Conservation (phyloP, 1,140 invertebrate species). For the Drosophila punjabiensis region DNA sequence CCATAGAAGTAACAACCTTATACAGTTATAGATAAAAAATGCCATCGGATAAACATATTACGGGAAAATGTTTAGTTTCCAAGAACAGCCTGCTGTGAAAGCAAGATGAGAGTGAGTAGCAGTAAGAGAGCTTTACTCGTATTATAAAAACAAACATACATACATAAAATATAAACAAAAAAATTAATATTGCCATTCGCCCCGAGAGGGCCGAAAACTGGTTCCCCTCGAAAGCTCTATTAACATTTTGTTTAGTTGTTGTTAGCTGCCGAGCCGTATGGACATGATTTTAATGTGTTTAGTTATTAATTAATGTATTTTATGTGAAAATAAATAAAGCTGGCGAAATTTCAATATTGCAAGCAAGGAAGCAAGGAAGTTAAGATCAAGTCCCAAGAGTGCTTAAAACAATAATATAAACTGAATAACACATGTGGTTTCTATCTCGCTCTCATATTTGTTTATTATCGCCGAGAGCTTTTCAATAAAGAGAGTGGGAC, state of each 20-base stretch:
- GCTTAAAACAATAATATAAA: not conserved
- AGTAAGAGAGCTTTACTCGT: not conserved
- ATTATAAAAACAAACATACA: too few relatives aligned
- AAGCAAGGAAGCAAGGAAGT: too few relatives aligned
- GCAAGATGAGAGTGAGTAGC: too few relatives aligned
- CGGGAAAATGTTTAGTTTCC: too few relatives aligned
- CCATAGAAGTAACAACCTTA: not conserved
- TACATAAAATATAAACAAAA: too few relatives aligned
- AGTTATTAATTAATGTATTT: not conserved
- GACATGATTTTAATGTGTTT: not conserved
- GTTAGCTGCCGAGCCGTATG: not conserved
- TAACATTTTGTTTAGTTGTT: conserved; percentile 17
- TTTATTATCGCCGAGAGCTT: not conserved
- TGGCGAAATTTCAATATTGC: not conserved
- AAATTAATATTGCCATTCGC: conserved; percentile 10
- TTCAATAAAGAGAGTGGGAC: not conserved
- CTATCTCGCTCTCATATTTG: not conserved
- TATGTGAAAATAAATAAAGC: not conserved
- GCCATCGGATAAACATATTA: too few relatives aligned
- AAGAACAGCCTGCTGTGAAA: too few relatives aligned
- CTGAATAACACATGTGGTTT: not conserved
- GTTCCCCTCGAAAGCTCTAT: conserved; percentile 11
- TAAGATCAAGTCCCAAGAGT: too few relatives aligned
- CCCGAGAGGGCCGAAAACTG: conserved; percentile 2
- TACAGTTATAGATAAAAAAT: too few relatives aligned